Evolutionary conservation across 2,797 vertebrate genomes (phyloP), one percentile per base, ranked within the genome.

Genomic region (Danio albolineatus): DNA sequence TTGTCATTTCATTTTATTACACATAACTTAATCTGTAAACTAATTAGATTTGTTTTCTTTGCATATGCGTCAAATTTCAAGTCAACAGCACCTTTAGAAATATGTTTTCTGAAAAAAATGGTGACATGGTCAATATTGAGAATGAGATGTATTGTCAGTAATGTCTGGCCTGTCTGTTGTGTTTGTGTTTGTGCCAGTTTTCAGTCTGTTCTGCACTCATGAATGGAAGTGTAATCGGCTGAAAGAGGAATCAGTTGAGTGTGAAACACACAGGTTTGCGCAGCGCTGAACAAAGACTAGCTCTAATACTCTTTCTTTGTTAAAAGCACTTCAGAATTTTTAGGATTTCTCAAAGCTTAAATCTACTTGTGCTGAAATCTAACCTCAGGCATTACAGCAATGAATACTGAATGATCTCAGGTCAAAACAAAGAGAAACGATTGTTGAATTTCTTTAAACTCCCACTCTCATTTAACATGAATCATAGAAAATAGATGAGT

Each of bases 141-240:
- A 9, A 67, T 49, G 7, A 59, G 41, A 19, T 28, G 8, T 62
- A 19, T 72, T 84, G 80, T 86, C 71, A 85, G 79, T 76, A 74
- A 84, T 49, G 7, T 61, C 38, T 56, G 54, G 38, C 76, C 76
- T 28, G 28, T 28, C 28, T 28, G 28, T 28, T 28, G 28, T 28
- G 28, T 28, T n/a, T n/a, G n/a, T n/a, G n/a, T n/a, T 28, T 28
- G 28, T 28, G 28, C 28, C 28, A 28, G 28, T 28, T 28, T 28
- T 3, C 28, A 28, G 28, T 28, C 28, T 28, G 28, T 28, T 28
- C 28, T 1, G 48, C 66, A 66, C 72, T 91, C 91, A 91, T 92
- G 88, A 93, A 92, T 91, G 87, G 86, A 81, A 80, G 86, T 90
- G 91, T 92, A 93, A 93, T 92, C 88, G 93, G 91, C 88, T 90